Conservation (phyloP, 2,113 vertebrate species). For the Chiloscyllium plagiosum region DNA sequence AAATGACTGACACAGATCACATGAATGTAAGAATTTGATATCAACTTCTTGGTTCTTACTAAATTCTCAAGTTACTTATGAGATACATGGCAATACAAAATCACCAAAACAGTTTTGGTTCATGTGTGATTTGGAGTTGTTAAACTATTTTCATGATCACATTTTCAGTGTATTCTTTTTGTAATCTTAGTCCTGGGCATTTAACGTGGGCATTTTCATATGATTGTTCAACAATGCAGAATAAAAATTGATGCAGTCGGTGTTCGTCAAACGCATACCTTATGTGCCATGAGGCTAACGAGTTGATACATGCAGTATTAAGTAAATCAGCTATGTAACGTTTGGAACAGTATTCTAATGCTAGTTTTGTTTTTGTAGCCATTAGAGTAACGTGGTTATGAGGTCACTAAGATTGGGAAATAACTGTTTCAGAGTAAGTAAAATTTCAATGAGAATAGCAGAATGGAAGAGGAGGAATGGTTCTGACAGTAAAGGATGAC, state of each 20-base stretch:
- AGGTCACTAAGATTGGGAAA: too few relatives aligned
- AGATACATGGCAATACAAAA: background rate
- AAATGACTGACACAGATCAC: background rate
- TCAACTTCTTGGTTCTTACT: background rate
- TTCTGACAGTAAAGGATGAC: too few relatives aligned
- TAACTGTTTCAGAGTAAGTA: too few relatives aligned
- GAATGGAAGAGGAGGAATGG: too few relatives aligned
- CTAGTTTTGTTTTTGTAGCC: background rate
- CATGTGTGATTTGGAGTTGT: background rate
- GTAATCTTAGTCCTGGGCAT: background rate
- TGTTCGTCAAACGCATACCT: background rate
- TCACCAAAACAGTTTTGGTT: background rate
- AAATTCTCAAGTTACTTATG: background rate
- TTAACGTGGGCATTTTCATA: background rate
- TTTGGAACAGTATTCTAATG: background rate
- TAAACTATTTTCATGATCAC: background rate
- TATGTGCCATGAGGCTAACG: background rate
- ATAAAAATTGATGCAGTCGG: background rate
- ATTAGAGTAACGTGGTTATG: too few relatives aligned
- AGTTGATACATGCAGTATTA: background rate
- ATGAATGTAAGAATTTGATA: background rate
- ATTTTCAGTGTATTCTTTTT: background rate
- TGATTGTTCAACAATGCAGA: background rate
- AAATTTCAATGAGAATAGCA: too few relatives aligned
- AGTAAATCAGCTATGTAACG: background rate